Evolutionary conservation across 2,113 vertebrate genomes (phyloP).

Genomic region (Lucifuga dentata): DNA sequence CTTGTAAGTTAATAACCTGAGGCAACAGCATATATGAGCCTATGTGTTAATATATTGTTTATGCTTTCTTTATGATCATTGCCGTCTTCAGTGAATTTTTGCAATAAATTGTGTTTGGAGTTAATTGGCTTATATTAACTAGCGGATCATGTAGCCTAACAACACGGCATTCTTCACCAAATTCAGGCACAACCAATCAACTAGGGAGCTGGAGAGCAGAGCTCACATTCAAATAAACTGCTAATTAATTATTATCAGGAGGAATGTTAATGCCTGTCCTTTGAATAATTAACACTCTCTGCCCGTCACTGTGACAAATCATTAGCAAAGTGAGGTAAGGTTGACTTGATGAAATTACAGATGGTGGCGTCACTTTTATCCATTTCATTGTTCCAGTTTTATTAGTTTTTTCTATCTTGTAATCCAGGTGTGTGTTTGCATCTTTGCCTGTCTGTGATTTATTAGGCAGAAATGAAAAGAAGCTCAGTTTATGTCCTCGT

Average conservation of each 20-base stretch:
- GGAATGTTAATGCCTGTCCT: slow-evolving; percentile 3
- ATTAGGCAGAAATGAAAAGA: too few relatives aligned
- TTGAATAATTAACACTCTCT: slow-evolving; percentile 10
- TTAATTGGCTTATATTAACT: slow-evolving; percentile 3
- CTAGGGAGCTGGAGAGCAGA: slow-evolving; percentile 19
- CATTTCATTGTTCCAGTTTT: too few relatives aligned
- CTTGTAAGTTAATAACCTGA: too few relatives aligned
- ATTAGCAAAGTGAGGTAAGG: not conserved
- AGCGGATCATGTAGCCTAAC: slow-evolving; percentile 3
- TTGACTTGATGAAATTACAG: not conserved
- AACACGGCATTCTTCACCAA: slow-evolving; percentile 27
- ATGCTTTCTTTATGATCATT: not conserved
- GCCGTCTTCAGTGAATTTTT: not conserved
- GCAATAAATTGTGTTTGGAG: not conserved
- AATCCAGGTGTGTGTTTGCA: too few relatives aligned
- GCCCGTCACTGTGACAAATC: not conserved
- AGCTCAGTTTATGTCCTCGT: too few relatives aligned
- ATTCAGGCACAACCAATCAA: slow-evolving; percentile 36
- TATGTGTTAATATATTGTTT: too few relatives aligned
- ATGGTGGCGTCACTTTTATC: not conserved
- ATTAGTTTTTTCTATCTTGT: too few relatives aligned
- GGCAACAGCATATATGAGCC: too few relatives aligned
- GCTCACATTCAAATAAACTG: slow-evolving; percentile 51
- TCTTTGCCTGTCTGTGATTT: too few relatives aligned
- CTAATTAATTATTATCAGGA: slow-evolving; percentile 47